Evolutionary conservation across 1,140 invertebrate genomes (phyloP).

Genomic region (Belonocnema kinseyi): DNA sequence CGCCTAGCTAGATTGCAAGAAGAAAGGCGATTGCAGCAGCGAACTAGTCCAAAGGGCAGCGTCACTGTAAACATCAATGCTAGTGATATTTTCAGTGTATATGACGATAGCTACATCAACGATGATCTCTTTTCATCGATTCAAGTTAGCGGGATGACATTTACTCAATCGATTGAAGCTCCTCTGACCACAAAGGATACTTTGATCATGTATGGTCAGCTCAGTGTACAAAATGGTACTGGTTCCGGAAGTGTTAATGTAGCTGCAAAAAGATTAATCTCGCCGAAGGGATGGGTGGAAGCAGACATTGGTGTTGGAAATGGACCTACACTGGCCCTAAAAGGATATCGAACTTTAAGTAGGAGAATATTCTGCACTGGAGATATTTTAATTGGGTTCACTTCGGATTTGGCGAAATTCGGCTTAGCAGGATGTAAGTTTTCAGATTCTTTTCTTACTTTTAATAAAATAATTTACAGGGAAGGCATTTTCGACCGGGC

Average conservation of each 20-base stretch:
- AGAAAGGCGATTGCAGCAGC: slow-evolving; percentile 88
- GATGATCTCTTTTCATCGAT: slow-evolving; percentile 82
- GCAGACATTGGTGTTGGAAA: slow-evolving; percentile 87
- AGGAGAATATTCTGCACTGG: slow-evolving; percentile 84
- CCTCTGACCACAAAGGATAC: slow-evolving; percentile 91
- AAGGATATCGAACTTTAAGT: slow-evolving; percentile 84
- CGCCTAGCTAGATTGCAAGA: slow-evolving; percentile 86
- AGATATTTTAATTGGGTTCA: slow-evolving; percentile 83
- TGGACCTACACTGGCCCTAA: slow-evolving; percentile 84
- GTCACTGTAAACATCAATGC: slow-evolving; percentile 94
- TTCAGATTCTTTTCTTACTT: slow-evolving; percentile 5
- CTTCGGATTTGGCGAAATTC: slow-evolving; percentile 82
- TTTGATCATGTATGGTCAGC: slow-evolving; percentile 85
- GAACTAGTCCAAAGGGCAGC: slow-evolving; percentile 92
- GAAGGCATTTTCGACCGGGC: no score
- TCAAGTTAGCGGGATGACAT: slow-evolving; percentile 93
- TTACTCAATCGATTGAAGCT: slow-evolving; percentile 94
- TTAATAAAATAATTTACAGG: neutral
- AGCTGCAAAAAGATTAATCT: slow-evolving; percentile 84
- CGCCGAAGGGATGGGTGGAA: slow-evolving; percentile 90
- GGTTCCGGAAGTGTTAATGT: slow-evolving; percentile 85
- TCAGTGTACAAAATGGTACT: slow-evolving; percentile 91
- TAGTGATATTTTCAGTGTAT: slow-evolving; percentile 92
- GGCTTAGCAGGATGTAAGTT: slow-evolving; percentile 83
- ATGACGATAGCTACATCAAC: slow-evolving; percentile 80